Conservation (phyloP, 2,888 invertebrate genomes). For the Graphium colonna region DNA sequence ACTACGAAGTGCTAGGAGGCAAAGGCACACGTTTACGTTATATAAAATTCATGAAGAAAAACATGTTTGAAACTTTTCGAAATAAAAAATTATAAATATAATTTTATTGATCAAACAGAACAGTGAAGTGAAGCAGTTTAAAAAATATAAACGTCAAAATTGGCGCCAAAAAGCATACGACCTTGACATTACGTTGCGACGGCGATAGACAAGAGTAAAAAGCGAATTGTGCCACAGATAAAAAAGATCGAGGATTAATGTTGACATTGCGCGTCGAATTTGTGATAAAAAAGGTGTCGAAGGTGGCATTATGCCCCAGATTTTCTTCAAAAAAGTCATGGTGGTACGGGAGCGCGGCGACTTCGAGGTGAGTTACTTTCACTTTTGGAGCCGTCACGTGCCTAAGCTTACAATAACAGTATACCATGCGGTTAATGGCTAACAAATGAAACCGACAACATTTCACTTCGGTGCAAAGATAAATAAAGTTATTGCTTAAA, state of each 20-base stretch:
- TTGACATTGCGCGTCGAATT: slow-evolving; percentile 14
- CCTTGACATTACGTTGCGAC: slow-evolving; percentile 33
- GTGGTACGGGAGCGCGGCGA: slow-evolving; percentile 66
- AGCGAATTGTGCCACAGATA: slow-evolving; percentile 22
- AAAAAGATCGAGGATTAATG: slow-evolving; percentile 8
- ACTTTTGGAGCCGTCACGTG: slow-evolving; percentile 47
- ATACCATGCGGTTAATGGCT: background rate
- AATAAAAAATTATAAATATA: slow-evolving; percentile 1
- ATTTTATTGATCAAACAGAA: slow-evolving; percentile 2
- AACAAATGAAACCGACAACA: background rate
- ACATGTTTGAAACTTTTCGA: background rate
- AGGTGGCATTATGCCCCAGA: slow-evolving; percentile 72
- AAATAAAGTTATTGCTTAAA: background rate
- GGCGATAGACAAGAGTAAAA: slow-evolving; percentile 25
- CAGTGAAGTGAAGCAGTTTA: background rate
- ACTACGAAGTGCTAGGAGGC: slow-evolving; percentile 63
- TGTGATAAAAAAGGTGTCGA: slow-evolving; percentile 31
- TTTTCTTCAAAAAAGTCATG: slow-evolving; percentile 79
- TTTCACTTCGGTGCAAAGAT: background rate
- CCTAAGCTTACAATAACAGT: slow-evolving; percentile 23
- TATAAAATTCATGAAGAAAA: slow-evolving; percentile 5
- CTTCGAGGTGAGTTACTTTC: slow-evolving; percentile 76
- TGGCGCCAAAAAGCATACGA: slow-evolving; percentile 15
- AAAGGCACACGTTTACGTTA: slow-evolving; percentile 52
- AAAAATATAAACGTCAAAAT: slow-evolving; percentile 14